Conservation (phyloP, 2,797 vertebrate genomes). For the Pagetopsis macropterus region DNA sequence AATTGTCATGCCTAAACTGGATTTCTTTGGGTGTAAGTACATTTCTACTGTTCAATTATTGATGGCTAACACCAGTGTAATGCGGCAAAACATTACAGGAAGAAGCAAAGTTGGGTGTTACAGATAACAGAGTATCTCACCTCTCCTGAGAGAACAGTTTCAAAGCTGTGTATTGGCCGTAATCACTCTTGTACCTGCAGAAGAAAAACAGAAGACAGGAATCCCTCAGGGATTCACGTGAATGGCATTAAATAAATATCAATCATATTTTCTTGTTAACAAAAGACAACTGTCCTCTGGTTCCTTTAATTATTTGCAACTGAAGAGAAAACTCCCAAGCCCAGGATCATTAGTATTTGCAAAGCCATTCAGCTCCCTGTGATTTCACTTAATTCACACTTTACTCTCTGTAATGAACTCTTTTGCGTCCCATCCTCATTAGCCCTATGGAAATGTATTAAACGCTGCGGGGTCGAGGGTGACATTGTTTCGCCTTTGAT, state of each 20-base stretch:
- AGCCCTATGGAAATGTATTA: constrained; percentile 48
- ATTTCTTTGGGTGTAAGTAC: constrained; percentile 38
- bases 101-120: constrained; percentile 26
- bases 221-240: neutral
- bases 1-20: constrained; percentile 53
- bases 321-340: constrained; percentile 48
- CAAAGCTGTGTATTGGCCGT: constrained; percentile 6
- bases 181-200: constrained; percentile 6
- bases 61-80: constrained; percentile 48
- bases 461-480: constrained; percentile 31
- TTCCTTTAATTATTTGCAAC: constrained; percentile 58
- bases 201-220: neutral
- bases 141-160: constrained; percentile 14
- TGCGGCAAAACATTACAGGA: constrained; percentile 30
- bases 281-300: constrained; percentile 41
- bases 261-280: constrained; percentile 35
- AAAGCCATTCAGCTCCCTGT: constrained; percentile 66
- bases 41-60: constrained; percentile 62
- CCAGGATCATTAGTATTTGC: constrained; percentile 64
- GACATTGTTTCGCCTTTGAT: constrained; percentile 55
- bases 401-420: constrained; percentile 70
- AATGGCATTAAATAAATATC: constrained; percentile 29
- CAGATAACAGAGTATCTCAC: constrained; percentile 1
- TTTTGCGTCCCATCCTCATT: constrained; percentile 67
- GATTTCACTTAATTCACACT: constrained; percentile 71